Evolutionary conservation across 37 sponge, comb jelly and placozoan species (phyloP).

Genomic region (Diacarnus erythraeanus): DNA sequence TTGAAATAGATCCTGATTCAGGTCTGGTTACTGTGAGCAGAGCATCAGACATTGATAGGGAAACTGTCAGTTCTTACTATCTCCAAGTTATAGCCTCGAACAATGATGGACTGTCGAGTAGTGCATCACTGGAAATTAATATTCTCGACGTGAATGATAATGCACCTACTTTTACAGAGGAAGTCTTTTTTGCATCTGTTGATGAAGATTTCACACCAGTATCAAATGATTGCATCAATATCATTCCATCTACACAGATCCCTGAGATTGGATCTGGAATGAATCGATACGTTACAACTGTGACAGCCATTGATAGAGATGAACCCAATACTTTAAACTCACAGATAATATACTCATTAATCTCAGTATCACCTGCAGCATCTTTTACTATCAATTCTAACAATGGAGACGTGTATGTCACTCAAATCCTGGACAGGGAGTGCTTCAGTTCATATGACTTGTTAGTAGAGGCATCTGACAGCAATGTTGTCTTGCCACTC

Average conservation of each 20-base stretch:
- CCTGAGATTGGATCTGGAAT: not conserved
- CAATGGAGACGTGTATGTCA: constrained; percentile 26
- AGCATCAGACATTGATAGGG: constrained; percentile 25
- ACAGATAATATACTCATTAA: constrained; percentile 12
- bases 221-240: not conserved
- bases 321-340: constrained; percentile 16
- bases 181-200: not conserved
- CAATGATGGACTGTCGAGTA: not conserved
- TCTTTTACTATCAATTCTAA: constrained; percentile 28
- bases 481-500: constrained; percentile 28
- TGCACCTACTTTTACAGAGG: constrained; percentile 25
- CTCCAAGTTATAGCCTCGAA: not conserved
- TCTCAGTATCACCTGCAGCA: not conserved
- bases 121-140: constrained; percentile 20
- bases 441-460: not conserved
- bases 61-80: not conserved
- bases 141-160: constrained; percentile 56
- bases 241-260: not conserved
- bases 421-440: constrained; percentile 31
- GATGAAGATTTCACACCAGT: constrained; percentile 52
- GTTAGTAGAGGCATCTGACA: constrained; percentile 29
- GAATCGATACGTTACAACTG: not conserved
- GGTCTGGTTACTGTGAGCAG: constrained; percentile 40
- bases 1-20: constrained; percentile 39
- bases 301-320: constrained; percentile 32